Percentiles rank a stretch among this genome's conserved stretches.
Conservation (phyloP, 2,888 invertebrate species). For the Lottia scabra region DNA sequence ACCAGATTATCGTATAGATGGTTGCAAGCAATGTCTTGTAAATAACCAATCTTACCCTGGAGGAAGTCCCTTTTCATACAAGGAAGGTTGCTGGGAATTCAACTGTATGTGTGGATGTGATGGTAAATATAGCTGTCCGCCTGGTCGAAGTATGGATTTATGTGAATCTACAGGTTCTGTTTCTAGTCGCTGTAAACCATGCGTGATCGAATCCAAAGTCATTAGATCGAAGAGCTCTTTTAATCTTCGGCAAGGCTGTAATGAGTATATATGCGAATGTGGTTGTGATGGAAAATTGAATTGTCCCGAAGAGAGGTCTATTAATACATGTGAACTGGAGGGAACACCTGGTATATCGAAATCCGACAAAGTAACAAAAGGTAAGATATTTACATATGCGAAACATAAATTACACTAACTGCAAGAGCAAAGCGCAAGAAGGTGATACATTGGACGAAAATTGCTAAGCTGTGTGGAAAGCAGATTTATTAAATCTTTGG, state of each 20-base stretch:
- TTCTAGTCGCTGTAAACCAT: slow-evolving; percentile 30
- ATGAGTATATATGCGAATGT: slow-evolving; percentile 44
- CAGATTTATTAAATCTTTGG: no score
- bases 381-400: not conserved
- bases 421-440: no score
- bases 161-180: slow-evolving; percentile 26
- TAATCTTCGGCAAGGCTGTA: slow-evolving; percentile 37
- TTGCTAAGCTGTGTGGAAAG: not conserved
- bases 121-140: slow-evolving; percentile 49
- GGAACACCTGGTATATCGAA: not conserved
- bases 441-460: no score
- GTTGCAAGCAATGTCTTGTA: slow-evolving; percentile 27
- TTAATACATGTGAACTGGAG: slow-evolving; percentile 36
- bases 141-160: slow-evolving; percentile 27
- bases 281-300: slow-evolving; percentile 48
- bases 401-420: no score
- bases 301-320: slow-evolving; percentile 41
- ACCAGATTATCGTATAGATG: slow-evolving; percentile 19
- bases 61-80: slow-evolving; percentile 34
- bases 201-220: slow-evolving; percentile 31
- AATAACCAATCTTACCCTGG: slow-evolving; percentile 27
- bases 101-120: slow-evolving; percentile 53
- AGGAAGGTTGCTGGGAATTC: slow-evolving; percentile 45
- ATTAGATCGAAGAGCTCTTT: slow-evolving; percentile 32
- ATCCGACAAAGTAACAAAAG: not conserved